Conservation (phyloP, 2,113 vertebrate species). For the Microcebus murinus region DNA sequence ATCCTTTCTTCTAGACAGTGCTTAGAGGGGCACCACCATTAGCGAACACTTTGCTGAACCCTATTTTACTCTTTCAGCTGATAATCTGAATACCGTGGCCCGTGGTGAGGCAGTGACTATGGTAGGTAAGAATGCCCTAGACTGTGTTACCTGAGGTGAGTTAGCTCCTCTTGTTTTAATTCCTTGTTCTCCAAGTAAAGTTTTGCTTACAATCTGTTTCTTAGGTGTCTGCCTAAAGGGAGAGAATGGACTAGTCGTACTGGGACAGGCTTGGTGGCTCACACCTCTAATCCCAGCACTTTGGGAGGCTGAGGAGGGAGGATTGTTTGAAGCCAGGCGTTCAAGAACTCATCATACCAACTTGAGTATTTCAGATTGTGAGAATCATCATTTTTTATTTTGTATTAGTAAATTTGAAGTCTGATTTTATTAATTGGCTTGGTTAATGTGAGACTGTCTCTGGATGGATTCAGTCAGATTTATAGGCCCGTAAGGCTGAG, state of each 20-base stretch:
- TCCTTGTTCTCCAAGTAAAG: background rate
- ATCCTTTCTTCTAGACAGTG: background rate
- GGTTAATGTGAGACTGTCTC: background rate
- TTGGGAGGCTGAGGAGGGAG: too few species aligned
- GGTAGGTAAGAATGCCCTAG: background rate
- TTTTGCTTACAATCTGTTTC: background rate
- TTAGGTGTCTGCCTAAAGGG: background rate
- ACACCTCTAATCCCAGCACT: too few species aligned
- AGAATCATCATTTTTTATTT: background rate
- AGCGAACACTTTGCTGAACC: background rate
- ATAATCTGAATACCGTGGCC: background rate
- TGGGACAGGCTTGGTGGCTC: too few species aligned
- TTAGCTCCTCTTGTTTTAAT: background rate
- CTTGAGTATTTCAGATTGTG: background rate
- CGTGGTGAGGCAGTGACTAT: background rate
- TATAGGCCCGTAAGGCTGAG: background rate
- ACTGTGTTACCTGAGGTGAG: background rate
- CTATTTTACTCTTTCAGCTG: background rate
- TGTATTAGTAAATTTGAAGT: background rate
- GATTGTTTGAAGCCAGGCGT: too few species aligned
- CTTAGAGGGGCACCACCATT: background rate
- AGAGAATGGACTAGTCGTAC: background rate
- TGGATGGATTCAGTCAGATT: background rate
- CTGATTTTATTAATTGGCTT: background rate
- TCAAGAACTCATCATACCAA: background rate